Evolutionary conservation across 2,797 vertebrate species (phyloP).

Genomic region (Eidolon dupreanum): DNA sequence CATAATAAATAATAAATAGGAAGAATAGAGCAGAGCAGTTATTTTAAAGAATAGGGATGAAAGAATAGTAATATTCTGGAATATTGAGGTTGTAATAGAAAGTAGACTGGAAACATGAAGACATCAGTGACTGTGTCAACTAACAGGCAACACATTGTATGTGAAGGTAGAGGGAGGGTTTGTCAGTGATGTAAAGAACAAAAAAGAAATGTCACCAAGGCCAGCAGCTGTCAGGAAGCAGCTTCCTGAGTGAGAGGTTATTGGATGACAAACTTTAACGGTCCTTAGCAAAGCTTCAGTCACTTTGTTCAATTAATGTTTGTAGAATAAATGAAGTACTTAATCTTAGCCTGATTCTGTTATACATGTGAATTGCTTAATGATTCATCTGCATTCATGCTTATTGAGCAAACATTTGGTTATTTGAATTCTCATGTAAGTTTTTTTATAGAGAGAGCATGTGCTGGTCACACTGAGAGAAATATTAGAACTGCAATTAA

Average conservation of each 20-base stretch:
- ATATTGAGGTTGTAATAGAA: not conserved
- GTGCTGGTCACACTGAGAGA: not conserved
- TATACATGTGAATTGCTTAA: not conserved
- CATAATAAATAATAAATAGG: not conserved
- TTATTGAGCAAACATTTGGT: not conserved
- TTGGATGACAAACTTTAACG: not conserved
- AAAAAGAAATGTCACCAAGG: not conserved
- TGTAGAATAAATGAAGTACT: not conserved
- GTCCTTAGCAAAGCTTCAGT: not conserved
- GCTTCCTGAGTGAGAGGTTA: not conserved
- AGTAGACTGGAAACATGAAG: not conserved
- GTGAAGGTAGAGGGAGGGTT: not conserved
- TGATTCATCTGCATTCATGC: not conserved
- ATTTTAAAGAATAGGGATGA: not conserved
- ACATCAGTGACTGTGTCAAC: not conserved
- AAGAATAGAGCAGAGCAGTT: not conserved
- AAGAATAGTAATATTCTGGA: not conserved
- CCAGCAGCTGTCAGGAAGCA: not conserved
- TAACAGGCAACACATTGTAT: not conserved
- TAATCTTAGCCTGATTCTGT: not conserved
- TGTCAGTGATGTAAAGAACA: not conserved
- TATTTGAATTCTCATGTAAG: not conserved
- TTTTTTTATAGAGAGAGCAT: not conserved
- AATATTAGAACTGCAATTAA: not conserved
- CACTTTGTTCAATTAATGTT: not conserved